Conservation (phyloP, 2,888 invertebrate species). For the Carabus problematicus region DNA sequence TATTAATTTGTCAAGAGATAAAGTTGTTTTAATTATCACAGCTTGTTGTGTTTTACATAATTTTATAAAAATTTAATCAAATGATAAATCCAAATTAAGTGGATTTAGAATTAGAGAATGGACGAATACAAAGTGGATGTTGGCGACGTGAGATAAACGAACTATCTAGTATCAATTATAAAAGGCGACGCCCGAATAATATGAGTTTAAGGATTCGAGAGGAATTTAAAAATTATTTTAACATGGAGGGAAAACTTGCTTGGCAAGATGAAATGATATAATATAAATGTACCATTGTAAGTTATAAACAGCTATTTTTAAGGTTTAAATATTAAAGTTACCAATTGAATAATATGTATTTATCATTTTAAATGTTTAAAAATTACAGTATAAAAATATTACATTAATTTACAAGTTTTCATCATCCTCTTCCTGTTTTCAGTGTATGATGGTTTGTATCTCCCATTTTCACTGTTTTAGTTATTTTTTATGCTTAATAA, state of each 20-base stretch:
- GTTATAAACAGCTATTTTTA: too few relatives aligned
- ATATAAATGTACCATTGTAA: neutral
- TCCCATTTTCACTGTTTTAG: slow-evolving; percentile 9
- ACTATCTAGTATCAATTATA: too few relatives aligned
- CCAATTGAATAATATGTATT: too few relatives aligned
- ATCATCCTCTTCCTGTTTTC: slow-evolving; percentile 6
- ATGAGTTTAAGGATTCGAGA: slow-evolving; percentile 2
- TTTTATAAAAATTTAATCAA: slow-evolving; percentile 14
- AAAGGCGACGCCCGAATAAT: slow-evolving; percentile 10
- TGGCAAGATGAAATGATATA: slow-evolving; percentile 8
- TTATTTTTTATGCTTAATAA: slow-evolving; percentile 7
- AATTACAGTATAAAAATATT: too few relatives aligned
- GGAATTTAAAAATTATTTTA: slow-evolving; percentile 11
- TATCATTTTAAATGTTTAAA: too few relatives aligned
- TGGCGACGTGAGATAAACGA: too few relatives aligned
- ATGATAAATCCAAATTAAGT: slow-evolving; percentile 1
- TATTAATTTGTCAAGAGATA: too few relatives aligned
- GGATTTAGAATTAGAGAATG: too few relatives aligned
- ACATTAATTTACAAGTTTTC: neutral
- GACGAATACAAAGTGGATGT: too few relatives aligned
- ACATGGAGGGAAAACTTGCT: neutral
- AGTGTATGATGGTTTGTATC: slow-evolving; percentile 12
- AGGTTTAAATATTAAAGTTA: too few relatives aligned
- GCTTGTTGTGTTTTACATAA: slow-evolving; percentile 9
- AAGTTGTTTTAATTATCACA: slow-evolving; percentile 4